Evolutionary conservation across 2,888 invertebrate species (phyloP).

Genomic region (Miltochrista miniata): DNA sequence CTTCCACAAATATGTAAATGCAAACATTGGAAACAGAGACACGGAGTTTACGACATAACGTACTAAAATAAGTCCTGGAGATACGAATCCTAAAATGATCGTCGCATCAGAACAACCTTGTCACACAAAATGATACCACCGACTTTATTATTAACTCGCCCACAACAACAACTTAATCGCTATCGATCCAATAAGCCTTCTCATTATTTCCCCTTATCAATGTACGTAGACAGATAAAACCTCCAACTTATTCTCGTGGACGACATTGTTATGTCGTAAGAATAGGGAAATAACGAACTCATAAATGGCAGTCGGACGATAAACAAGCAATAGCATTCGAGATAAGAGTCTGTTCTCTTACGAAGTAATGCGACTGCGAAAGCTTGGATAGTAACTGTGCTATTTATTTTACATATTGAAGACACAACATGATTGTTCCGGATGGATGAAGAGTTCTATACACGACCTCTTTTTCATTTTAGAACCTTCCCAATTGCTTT

Average conservation of each 20-base stretch:
- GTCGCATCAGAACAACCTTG: slow-evolving; percentile 29
- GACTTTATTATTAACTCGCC: slow-evolving; percentile 58
- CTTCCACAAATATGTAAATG: slow-evolving; percentile 52
- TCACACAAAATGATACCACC: slow-evolving; percentile 36
- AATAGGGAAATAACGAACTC: slow-evolving; percentile 81
- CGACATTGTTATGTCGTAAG: slow-evolving; percentile 79
- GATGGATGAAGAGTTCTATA: too few relatives aligned
- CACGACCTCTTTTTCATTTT: too few relatives aligned
- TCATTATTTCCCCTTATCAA: slow-evolving; percentile 79
- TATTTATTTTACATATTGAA: too few relatives aligned
- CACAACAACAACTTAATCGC: slow-evolving; percentile 72
- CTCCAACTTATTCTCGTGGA: slow-evolving; percentile 69
- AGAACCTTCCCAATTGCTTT: too few relatives aligned
- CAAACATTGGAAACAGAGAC: slow-evolving; percentile 52
- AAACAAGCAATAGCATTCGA: slow-evolving; percentile 72
- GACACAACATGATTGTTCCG: too few relatives aligned
- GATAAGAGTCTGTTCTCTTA: slow-evolving; percentile 63
- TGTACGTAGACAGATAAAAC: slow-evolving; percentile 70
- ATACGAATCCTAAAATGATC: slow-evolving; percentile 27
- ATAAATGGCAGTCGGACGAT: slow-evolving; percentile 76
- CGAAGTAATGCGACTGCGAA: slow-evolving; percentile 57
- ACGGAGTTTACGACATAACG: slow-evolving; percentile 39
- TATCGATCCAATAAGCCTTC: slow-evolving; percentile 67
- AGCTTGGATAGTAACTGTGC: slow-evolving; percentile 28
- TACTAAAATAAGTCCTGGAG: slow-evolving; percentile 20